Conservation (phyloP, 1,140 invertebrate species). For the Alviniconcha marisindica region DNA sequence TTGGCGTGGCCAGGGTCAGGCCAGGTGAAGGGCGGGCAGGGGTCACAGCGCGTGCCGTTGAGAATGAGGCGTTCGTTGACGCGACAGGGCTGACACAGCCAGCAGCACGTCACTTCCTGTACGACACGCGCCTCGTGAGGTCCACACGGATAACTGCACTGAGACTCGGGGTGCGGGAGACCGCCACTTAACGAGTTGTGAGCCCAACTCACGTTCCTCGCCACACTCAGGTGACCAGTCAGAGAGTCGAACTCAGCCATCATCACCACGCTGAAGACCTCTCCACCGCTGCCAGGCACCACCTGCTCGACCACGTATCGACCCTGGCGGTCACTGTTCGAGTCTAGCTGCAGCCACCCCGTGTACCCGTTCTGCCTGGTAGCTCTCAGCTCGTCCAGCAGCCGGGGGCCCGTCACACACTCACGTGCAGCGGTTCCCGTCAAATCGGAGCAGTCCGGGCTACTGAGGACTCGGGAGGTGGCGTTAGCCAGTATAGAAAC, state of each 20-base stretch:
- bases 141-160: conserved; percentile 55
- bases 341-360: conserved; percentile 48
- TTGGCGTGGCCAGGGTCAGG: conserved; percentile 75
- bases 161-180: conserved; percentile 42
- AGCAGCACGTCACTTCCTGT: conserved; percentile 50
- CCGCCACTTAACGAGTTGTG: background rate
- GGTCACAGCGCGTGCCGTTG: conserved; percentile 48
- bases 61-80: conserved; percentile 51
- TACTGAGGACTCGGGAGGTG: conserved; percentile 75
- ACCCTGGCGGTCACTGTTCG: conserved; percentile 41
- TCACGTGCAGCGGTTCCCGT: conserved; percentile 3
- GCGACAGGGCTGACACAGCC: conserved; percentile 49
- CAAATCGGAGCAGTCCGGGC: background rate
- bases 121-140: conserved; percentile 46
- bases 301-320: conserved; percentile 44
- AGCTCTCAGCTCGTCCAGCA: conserved; percentile 47
- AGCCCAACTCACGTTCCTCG: conserved; percentile 3
- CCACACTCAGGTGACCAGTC: background rate
- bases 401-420: conserved; percentile 47
- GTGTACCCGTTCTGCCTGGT: conserved; percentile 38
- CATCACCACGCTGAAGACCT: background rate
- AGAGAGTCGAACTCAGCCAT: conserved; percentile 16
- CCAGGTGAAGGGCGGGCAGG: conserved; percentile 57
- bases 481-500: conserved; percentile 89
- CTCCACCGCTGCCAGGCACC: background rate